Evolutionary conservation across 2,113 vertebrate genomes (phyloP).

Genomic region (Amphiprion percula): DNA sequence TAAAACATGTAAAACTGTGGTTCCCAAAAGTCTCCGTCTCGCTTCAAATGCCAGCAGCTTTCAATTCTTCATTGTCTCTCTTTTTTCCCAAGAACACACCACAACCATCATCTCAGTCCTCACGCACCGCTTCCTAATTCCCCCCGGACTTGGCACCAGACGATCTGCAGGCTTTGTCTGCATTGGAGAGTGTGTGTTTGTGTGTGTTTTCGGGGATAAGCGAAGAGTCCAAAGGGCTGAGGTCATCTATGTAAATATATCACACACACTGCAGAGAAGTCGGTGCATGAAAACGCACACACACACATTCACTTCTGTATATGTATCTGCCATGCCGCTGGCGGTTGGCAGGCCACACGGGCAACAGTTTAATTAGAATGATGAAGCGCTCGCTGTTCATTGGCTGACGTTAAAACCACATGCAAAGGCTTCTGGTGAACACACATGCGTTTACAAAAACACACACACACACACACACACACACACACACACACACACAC

Average conservation of each 20-base stretch:
- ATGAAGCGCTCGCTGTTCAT: conserved; percentile 40
- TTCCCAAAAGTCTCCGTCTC: not conserved
- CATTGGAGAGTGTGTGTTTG: conserved; percentile 25
- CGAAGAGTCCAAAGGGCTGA: conserved; percentile 64
- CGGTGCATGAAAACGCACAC: conserved; percentile 10
- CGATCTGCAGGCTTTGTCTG: conserved; percentile 15
- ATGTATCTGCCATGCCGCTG: conserved; percentile 18
- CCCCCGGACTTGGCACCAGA: conserved; percentile 28
- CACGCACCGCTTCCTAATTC: conserved; percentile 25
- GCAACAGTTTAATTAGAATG: conserved; percentile 64
- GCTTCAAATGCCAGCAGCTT: not conserved
- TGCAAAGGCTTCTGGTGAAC: conserved; percentile 37
- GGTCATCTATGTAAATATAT: conserved; percentile 72
- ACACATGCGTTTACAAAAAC: conserved; percentile 15
- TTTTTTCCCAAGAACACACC: conserved; percentile 5
- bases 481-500: not conserved
- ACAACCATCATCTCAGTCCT: conserved; percentile 14
- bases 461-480: not conserved
- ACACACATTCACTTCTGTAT: conserved; percentile 17
- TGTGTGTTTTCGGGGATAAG: conserved; percentile 12
- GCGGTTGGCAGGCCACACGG: conserved; percentile 46
- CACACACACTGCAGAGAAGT: conserved; percentile 53
- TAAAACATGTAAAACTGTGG: conserved; percentile 1
- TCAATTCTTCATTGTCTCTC: not conserved
- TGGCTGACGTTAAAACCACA: conserved; percentile 59